phyloP scores from a whole-genome alignment of 2,888 invertebrate genomes.

The Auanema freiburgensis region DNA sequence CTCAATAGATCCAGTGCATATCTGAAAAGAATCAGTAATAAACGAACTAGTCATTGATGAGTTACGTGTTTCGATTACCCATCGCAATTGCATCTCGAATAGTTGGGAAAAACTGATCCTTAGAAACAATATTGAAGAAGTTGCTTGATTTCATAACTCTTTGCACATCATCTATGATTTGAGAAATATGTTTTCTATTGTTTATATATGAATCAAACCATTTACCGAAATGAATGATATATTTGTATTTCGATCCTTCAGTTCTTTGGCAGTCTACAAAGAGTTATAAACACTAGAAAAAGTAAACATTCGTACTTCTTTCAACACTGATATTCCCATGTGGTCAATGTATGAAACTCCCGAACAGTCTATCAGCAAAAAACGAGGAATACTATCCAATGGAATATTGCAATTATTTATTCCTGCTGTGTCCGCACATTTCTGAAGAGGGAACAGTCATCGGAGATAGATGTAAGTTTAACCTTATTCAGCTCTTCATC shows the following conservation, averaged over 20 bases:
- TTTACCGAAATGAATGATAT: not conserved
- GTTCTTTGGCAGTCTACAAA: not conserved
- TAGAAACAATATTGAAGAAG: slow-evolving; percentile 1
- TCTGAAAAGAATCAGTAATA: too few species aligned
- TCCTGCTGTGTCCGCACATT: too few species aligned
- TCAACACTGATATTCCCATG: slow-evolving; percentile 7
- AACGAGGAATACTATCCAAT: not conserved
- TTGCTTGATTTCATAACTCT: slow-evolving; percentile 1
- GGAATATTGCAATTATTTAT: too few species aligned
- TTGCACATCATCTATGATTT: slow-evolving; percentile 7
- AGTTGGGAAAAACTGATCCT: slow-evolving; percentile 14
- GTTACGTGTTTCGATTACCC: too few species aligned
- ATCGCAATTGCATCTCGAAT: slow-evolving; percentile 18
- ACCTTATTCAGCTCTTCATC: too few species aligned
- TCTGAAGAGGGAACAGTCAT: too few species aligned
- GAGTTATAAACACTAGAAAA: not conserved
- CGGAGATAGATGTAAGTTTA: too few species aligned
- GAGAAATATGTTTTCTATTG: not conserved
- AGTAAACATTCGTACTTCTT: slow-evolving; percentile 6
- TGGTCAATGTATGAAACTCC: slow-evolving; percentile 12
- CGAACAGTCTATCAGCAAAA: slow-evolving; percentile 15
- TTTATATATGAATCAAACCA: not conserved
- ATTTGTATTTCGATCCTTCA: not conserved
- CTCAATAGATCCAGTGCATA: too few species aligned
- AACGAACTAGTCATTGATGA: too few species aligned